Conservation (phyloP, 2,797 vertebrate species). For the Catamblyrhynchus diadema region DNA sequence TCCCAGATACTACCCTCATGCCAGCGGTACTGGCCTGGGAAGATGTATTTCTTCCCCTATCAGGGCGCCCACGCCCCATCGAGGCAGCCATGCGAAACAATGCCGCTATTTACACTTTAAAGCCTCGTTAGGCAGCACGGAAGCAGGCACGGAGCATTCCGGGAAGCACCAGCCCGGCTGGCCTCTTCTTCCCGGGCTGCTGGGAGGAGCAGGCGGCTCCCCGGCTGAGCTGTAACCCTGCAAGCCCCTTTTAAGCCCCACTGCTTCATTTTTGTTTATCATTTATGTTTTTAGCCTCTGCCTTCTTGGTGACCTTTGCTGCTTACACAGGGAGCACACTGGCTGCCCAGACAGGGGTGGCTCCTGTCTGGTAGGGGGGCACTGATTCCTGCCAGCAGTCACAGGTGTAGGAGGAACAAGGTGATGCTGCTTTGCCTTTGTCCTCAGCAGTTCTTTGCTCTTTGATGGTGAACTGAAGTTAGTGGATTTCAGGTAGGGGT, state of each 20-base stretch:
- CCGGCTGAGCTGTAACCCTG: background rate
- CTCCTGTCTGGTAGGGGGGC: background rate
- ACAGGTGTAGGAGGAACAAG: background rate
- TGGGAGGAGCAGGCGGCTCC: conserved; percentile 12
- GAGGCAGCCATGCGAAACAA: conserved; percentile 39
- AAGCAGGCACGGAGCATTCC: conserved; percentile 29
- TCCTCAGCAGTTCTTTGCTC: background rate
- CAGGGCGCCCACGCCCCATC: background rate
- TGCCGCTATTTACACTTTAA: conserved; percentile 59
- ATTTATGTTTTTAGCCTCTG: background rate
- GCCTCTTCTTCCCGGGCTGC: background rate
- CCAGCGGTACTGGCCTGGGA: background rate
- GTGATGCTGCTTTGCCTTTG: background rate
- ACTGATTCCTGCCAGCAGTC: rapidly evolving
- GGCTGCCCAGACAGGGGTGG: rapidly evolving
- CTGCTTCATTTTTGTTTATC: background rate
- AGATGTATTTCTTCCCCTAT: background rate
- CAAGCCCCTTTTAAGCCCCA: background rate
- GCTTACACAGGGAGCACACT: rapidly evolving
- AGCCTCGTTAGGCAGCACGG: conserved; percentile 49
- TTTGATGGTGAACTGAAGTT: background rate
- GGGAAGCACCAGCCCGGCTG: background rate
- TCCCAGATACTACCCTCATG: background rate
- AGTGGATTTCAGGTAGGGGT: background rate
- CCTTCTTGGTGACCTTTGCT: background rate